Evolutionary conservation across 2,113 vertebrate genomes (phyloP), one percentile per base, ranked within the genome.

Genomic region (Talpa occidentalis): DNA sequence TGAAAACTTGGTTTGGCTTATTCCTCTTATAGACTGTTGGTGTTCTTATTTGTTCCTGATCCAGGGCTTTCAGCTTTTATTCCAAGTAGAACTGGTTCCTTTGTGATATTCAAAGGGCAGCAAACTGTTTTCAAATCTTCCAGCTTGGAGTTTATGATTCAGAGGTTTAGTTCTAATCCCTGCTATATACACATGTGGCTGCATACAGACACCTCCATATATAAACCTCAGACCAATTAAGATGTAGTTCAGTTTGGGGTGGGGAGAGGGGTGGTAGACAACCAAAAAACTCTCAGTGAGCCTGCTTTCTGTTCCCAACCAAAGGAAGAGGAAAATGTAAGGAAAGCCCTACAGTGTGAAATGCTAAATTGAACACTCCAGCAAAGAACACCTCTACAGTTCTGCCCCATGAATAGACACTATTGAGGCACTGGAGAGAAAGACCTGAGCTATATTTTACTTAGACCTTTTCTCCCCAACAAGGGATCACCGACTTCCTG

Each of bases 81-180:
- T 95, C 35, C 77, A 93, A 93, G 12, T 79, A 90, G n/a, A 87
- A 37, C 69, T 80, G 28, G 21, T 70, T 86, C 79, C n/a, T 78
- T 91, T 79, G 66, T 76, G 37, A 93, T 94, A 82, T 76, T 85
- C 6, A 93, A 90, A 24, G 30, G 80, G 17, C 2, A 70, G 32
- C 56, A 64, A 73, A 49, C 59, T 67, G 2, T 92, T 92, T 64
- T 79, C 72, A 83, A 14, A 70, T 73, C 88, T 90, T 93, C 74
- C 37, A 78, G 37, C 24, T 76, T 90, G 10, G 9, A 72, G 21
- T 83, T 95, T 15, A n/a, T 74, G 74, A 78, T 37, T 89, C 40
- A 42, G 10, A 94, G 35, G 32, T 64, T 93, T 81, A 12, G 52
- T 82, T 77, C 40, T 69, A 60, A 32, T 52, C 24, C 42, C 5